phyloP scores from a whole-genome alignment of 1,140 invertebrate species.

The Cotesia glomerata region DNA sequence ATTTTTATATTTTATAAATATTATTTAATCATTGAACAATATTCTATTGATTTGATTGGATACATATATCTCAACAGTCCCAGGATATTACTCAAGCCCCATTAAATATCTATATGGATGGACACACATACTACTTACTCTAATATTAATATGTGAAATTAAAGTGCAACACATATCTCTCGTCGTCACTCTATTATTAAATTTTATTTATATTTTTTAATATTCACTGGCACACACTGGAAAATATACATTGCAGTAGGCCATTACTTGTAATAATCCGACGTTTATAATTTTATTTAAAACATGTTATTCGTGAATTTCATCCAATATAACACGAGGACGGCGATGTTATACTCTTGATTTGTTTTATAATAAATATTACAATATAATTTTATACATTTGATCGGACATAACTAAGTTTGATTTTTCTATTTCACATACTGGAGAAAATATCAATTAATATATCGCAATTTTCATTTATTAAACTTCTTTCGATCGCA shows the following conservation, averaged over 20 bases:
- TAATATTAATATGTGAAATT: background rate
- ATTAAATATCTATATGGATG: slow-evolving; percentile 4
- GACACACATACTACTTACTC: slow-evolving; percentile 9
- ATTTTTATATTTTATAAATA: background rate
- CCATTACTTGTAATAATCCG: background rate
- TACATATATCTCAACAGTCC: background rate
- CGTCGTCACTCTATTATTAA: background rate
- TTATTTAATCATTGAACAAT: slow-evolving; percentile 4
- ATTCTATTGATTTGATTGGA: slow-evolving; percentile 2
- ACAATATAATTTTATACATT: too few species aligned
- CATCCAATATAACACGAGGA: slow-evolving; percentile 21
- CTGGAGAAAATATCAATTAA: background rate
- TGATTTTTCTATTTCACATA: background rate
- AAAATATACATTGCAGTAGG: background rate
- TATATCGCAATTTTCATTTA: slow-evolving; percentile 3
- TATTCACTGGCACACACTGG: background rate
- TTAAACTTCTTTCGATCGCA: slow-evolving; percentile 20
- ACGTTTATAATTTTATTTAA: slow-evolving; percentile 7
- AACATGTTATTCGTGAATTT: slow-evolving; percentile 4
- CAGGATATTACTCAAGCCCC: background rate
- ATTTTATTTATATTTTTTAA: too few species aligned
- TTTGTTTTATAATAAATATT: slow-evolving; percentile 8
- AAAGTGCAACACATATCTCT: background rate
- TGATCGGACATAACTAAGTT: background rate
- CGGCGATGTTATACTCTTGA: slow-evolving; percentile 30